Evolutionary conservation across 2,888 invertebrate species (phyloP), one percentile per base, ranked within the genome.

Genomic region (Melanargia galathea): DNA sequence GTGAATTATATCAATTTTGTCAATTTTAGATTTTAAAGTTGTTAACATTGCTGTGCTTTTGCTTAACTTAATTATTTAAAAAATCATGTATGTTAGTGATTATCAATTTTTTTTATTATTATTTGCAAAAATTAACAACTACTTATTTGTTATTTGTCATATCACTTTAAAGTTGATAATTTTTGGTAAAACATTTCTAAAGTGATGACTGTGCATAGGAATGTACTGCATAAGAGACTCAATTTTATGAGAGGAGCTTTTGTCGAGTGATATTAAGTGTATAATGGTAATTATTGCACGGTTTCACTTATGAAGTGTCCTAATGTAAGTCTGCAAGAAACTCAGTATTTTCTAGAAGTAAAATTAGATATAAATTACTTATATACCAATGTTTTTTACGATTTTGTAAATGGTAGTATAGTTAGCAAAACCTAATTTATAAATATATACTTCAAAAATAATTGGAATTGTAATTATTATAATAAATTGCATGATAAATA

Each of bases 1-100:
- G 90, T 88, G 83, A 80, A 84, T 84, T 86, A 91, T 91, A 91
- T 91, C 90, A 91, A 90, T 88, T 90, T 90, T 73, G 90, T 90
- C 90, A 91, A 90, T 91, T 91, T 91, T 91, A 90, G 89, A 89
- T 85, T 90, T 87, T 82, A 88, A 84, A 77, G 75, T 81, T 80
- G 76, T 81, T 81, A 79, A 75, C 75, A 79, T 83, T 76, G 77
- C 79, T 83, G 75, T 75, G 80, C 81, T 78, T 82, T 78, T 80
- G 76, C 81, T 80, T 82, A 79, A 75, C 66, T 66, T 70, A 38
- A 70, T 30, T 6, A 30, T 63, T 70, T 65, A 64, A 67, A 61
- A 62, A 56, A 59, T 54, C 33, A 58, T 65, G 52, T 56, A 58
- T 64, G 59, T 68, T 62, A 65, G 62, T 60, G 57, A 43, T 63